These are phyloP conservation scores for Ochropleura leucogaster DNA, from an alignment of 2,888 invertebrate species.

Conservation along the genomic window DNA sequence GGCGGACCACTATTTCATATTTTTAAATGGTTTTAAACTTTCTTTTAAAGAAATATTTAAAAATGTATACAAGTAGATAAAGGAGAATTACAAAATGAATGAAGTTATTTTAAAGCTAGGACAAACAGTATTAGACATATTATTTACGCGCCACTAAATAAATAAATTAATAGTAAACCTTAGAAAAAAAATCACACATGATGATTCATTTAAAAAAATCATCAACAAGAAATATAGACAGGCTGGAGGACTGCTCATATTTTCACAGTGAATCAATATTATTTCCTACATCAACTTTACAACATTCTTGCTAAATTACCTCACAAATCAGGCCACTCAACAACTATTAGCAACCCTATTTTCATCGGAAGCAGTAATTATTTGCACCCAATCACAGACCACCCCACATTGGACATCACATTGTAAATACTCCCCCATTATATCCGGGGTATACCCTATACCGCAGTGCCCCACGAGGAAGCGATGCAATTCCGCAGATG, in stretches of 20 bases:
- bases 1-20: too few species aligned
- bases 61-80: too few species aligned
- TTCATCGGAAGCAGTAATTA: slow-evolving; percentile 22
- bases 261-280: not conserved
- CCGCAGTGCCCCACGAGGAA: slow-evolving; percentile 10
- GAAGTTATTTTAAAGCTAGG: too few species aligned
- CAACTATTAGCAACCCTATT: slow-evolving; percentile 21
- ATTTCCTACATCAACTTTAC: not conserved
- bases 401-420: slow-evolving; percentile 16
- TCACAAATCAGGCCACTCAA: not conserved
- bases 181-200: not conserved
- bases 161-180: too few species aligned
- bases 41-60: too few species aligned
- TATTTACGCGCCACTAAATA: too few species aligned
- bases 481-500: slow-evolving; percentile 54
- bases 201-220: not conserved
- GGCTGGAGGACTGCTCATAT: too few species aligned
- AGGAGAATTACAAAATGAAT: too few species aligned
- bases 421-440: slow-evolving; percentile 40
- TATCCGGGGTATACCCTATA: slow-evolving; percentile 1
- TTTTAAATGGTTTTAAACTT: too few species aligned
- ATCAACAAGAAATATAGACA: not conserved
- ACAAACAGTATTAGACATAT: too few species aligned
- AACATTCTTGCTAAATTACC: not conserved
- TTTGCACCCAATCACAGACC: slow-evolving; percentile 26